Evolutionary conservation across 1,140 invertebrate species (phyloP), one percentile per base, ranked within the genome.

Genomic region (Zaprionus ghesquierei): DNA sequence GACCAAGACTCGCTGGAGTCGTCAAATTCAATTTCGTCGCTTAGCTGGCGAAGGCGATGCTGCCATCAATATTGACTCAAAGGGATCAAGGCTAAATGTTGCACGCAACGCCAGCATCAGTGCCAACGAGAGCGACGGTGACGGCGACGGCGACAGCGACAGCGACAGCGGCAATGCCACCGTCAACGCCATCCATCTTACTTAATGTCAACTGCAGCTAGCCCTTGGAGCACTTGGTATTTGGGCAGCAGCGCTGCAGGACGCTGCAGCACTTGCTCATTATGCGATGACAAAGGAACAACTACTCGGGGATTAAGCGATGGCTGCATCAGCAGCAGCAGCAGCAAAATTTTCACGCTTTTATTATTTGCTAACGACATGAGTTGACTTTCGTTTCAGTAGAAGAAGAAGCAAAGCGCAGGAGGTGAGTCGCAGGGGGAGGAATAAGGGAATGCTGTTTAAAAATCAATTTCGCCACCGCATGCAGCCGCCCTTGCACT

Each of bases 291-390:
- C 82, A 82, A 87, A 86, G 77, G 61, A 82, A 86, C 84, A 86
- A 72, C 79, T 73, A 75, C 41, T 49, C 15, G 22, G 54, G 25
- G 41, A 58, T 78, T 78, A 85, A 80, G 69, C 54, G 41, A 13
- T 13, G 35, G 38, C 69, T 22, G 69, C 27, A 58, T 58, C 61
- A 66, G 20, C 25, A 50, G 49, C 54, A 61, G 33, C 60, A 38
- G 70, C 54, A 58, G 71, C 79, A 44, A 58, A 63, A 59, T 50
- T 73, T 77, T 60, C 59, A 79, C 84, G 75, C 72, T 82, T 87
- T 87, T 87, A 87, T 87, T 79, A 87, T 87, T 89, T 87, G 84
- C 84, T 80, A 87, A 87, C 84, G 84, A 87, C 79, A 79, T 71
- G 69, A 82, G 71, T 50, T 76, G 41, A 46, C 41, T 46, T 22